Base-by-base conservation (phyloP, 1,140 invertebrate species). In the Mercenaria mercenaria region DNA sequence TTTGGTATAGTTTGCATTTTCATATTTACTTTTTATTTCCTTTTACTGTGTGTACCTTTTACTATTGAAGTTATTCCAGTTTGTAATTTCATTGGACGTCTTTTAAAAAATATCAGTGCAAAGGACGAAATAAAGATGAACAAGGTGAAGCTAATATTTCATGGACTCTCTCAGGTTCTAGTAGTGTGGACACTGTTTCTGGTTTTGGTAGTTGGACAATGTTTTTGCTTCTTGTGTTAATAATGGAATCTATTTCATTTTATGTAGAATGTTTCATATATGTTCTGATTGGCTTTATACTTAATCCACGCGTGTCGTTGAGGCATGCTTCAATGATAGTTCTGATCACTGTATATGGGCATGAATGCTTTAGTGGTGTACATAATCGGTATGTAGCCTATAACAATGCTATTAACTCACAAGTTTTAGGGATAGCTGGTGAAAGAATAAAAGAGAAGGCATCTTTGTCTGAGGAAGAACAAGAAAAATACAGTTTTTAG, bases 401-500 rank as follows among this genome's bases (percentile, higher is more conserved):
- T 37, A 76, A 52, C 41, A 79, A 43, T 20, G 39, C 52, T 11
- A 64, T 87, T 20, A 74, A 79, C 26, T 1, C 50, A 11, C 34
- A 87, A 59, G n/a, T 87, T 8, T 10, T 29, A 69, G 52, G 29
- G 18, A 59, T 77, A 39, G 41, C 79, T 50, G 76, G 72, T 0
- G 72, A 79, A 1, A 76, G 59, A 43, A 61, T 79, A 13, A 61
- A 32, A 43, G 10, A 41, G 15, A 74, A 61, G 8, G 72, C 72
- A 15, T 41, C 50, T 2, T 37, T 41, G 34, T 29, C 43, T 37
- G n/a, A 13, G 0, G 20, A 79, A 20, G 52, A 87, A 29, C 85
- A 87, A 50, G 37, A 77, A n/a, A 59, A 87, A 87, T 43, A 79
- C 72, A 11, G 85, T 69, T 29, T 87, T 87, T 50, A 61, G 34